Conservation (phyloP, 2,888 invertebrate genomes). For the Ochlodes sylvanus region DNA sequence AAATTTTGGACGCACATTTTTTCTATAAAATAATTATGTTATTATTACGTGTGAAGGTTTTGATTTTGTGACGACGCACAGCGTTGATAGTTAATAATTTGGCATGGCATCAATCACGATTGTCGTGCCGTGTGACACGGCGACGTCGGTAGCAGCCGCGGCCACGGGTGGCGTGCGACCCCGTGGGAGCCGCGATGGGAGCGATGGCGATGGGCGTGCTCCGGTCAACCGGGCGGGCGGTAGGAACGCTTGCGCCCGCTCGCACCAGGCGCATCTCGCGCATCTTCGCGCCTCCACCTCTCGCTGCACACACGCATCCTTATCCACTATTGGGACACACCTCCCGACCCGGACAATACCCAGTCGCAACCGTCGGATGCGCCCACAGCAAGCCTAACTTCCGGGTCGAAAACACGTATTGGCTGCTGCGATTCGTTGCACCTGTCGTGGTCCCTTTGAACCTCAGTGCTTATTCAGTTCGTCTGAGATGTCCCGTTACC, state of each 20-base stretch:
- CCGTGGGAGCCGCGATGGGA: constrained; percentile 10
- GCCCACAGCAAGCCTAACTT: constrained; percentile 58
- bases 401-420: constrained; percentile 51
- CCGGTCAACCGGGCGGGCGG: constrained; percentile 63
- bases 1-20: too few relatives aligned
- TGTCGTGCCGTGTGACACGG: too few relatives aligned
- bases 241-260: constrained; percentile 55
- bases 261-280: constrained; percentile 48
- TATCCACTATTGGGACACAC: constrained; percentile 56
- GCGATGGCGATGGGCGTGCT: constrained; percentile 45
- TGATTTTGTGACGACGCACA: too few relatives aligned
- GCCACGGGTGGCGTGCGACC: too few relatives aligned
- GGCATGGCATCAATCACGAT: too few relatives aligned
- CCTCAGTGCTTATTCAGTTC: neutral
- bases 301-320: constrained; percentile 58
- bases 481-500: constrained; percentile 12
- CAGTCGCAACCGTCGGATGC: constrained; percentile 47
- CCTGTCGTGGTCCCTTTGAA: neutral
- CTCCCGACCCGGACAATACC: constrained; percentile 52
- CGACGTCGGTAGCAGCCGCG: too few relatives aligned
- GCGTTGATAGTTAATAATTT: too few relatives aligned
- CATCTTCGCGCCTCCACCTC: constrained; percentile 53
- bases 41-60: too few relatives aligned
- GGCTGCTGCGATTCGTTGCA: constrained; percentile 11
- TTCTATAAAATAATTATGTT: too few relatives aligned